phyloP scores from a whole-genome alignment of 2,113 vertebrate species.

The Xyrauchen texanus region DNA sequence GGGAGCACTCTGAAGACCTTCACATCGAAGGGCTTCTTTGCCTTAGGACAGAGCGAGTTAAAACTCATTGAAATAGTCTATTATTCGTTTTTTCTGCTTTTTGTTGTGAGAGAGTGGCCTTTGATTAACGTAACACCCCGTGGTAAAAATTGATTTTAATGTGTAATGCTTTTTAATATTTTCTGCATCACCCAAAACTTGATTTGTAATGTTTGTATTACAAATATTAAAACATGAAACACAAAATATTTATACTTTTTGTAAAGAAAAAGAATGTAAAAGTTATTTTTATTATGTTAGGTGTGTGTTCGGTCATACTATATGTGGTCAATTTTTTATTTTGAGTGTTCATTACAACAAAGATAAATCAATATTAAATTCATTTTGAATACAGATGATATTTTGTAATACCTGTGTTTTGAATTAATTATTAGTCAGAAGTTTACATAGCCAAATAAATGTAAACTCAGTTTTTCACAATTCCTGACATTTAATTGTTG shows the following conservation, averaged over 20 bases:
- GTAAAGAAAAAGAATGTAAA: slow-evolving; percentile 70
- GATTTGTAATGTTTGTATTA: slow-evolving; percentile 77
- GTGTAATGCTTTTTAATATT: slow-evolving; percentile 39
- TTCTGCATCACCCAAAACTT: slow-evolving; percentile 58
- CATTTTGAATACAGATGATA: slow-evolving; percentile 68
- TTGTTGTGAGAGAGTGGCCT: slow-evolving; percentile 47
- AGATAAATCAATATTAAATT: slow-evolving; percentile 73
- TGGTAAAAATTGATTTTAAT: slow-evolving; percentile 59
- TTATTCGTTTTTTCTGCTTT: slow-evolving; percentile 30
- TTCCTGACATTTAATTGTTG: too few species aligned
- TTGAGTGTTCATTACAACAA: slow-evolving; percentile 69
- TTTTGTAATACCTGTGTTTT: slow-evolving; percentile 42
- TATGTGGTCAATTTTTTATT: slow-evolving; percentile 67
- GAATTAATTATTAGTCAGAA: background rate
- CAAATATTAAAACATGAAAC: slow-evolving; percentile 69
- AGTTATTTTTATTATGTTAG: slow-evolving; percentile 77
- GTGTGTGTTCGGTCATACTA: slow-evolving; percentile 54
- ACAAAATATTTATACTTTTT: slow-evolving; percentile 81
- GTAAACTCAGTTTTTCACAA: too few species aligned
- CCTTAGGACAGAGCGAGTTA: slow-evolving; percentile 44
- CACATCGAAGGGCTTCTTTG: slow-evolving; percentile 51
- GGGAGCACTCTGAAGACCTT: slow-evolving; percentile 62
- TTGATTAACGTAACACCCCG: slow-evolving; percentile 43
- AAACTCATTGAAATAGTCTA: slow-evolving; percentile 29
- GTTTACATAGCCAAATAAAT: too few species aligned